phyloP scores from a whole-genome alignment of 2,888 invertebrate species.

The Mechanitis messenoides region DNA sequence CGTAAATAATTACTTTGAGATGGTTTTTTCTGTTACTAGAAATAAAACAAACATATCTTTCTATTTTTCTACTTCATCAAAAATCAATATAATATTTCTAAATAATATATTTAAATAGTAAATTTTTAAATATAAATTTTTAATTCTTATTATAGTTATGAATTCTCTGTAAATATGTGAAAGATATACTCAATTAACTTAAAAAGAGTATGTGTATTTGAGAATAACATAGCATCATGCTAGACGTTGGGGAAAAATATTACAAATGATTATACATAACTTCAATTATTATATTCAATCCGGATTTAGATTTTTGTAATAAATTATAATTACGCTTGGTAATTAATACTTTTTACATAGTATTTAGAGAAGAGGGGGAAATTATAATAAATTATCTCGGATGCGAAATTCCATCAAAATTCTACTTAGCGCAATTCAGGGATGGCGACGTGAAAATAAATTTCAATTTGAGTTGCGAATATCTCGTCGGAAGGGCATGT shows the following conservation, averaged over 20 bases:
- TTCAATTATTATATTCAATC: too few species aligned
- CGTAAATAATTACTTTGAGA: neutral
- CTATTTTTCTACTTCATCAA: neutral
- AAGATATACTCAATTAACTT: too few species aligned
- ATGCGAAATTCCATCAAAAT: constrained; percentile 66
- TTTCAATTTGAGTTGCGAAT: constrained; percentile 63
- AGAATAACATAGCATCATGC: too few species aligned
- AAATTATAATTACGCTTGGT: constrained; percentile 15
- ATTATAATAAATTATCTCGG: constrained; percentile 53
- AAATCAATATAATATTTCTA: neutral
- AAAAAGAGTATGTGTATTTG: too few species aligned
- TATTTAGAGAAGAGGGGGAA: constrained; percentile 20
- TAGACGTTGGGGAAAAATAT: too few species aligned
- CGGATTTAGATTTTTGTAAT: constrained; percentile 2
- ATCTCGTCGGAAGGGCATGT: constrained; percentile 19
- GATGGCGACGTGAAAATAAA: constrained; percentile 63
- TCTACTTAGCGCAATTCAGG: constrained; percentile 70
- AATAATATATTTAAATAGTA: neutral
- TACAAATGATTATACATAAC: too few species aligned
- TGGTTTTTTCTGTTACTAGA: too few species aligned
- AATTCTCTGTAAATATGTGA: too few species aligned
- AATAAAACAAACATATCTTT: too few species aligned
- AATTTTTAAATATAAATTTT: too few species aligned
- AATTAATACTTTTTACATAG: constrained; percentile 25
- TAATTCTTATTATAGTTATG: too few species aligned